These are phyloP conservation scores for Edolisoma coerulescens DNA, from an alignment of 2,113 vertebrate species.

Conservation along the genomic window DNA sequence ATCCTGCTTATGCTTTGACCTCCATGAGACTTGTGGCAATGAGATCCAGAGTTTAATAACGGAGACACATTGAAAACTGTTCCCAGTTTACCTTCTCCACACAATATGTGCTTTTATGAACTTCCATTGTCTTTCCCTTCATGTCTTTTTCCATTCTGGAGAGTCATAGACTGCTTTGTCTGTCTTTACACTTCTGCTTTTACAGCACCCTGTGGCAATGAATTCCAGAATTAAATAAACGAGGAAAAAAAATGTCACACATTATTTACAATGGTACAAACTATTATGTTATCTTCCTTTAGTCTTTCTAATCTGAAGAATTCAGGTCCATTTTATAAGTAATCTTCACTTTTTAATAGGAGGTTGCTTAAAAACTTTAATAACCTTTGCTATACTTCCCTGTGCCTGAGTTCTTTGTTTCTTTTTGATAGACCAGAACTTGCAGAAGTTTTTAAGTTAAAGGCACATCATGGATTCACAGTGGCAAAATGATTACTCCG, in stretches of 20 bases:
- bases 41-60: constrained; percentile 20
- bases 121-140: neutral
- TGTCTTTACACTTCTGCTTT: neutral
- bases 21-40: neutral
- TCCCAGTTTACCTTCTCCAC: neutral
- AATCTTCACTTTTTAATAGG: neutral
- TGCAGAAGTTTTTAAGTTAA: neutral
- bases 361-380: neutral
- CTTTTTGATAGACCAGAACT: neutral
- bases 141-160: neutral
- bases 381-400: neutral
- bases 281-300: neutral
- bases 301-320: neutral
- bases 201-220: neutral
- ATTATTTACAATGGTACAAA: neutral
- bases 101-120: neutral
- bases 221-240: neutral
- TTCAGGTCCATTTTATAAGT: neutral
- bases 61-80: neutral
- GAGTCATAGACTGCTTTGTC: neutral
- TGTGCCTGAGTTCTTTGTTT: neutral
- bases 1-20: neutral
- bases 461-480: neutral
- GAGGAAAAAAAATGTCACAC: neutral
- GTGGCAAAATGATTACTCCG: neutral